Evolutionary conservation across 2,113 vertebrate species (phyloP).

Genomic region (Zosterops pallidus): DNA sequence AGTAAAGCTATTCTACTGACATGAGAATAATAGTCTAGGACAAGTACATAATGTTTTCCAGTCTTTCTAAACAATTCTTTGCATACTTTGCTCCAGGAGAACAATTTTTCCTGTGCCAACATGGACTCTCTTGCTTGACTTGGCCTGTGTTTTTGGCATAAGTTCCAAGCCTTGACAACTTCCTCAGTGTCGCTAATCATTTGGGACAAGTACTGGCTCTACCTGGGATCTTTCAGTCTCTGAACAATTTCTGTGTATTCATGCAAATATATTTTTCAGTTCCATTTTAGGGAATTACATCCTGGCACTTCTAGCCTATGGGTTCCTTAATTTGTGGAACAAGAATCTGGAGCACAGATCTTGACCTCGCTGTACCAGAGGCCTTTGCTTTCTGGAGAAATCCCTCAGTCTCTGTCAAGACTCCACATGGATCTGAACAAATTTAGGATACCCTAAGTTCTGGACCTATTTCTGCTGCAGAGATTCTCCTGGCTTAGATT

Average conservation of each 20-base stretch:
- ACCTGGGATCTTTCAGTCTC: not conserved
- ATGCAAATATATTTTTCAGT: not conserved
- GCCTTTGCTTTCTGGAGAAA: not conserved
- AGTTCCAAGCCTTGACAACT: slow-evolving; percentile 25
- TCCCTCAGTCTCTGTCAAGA: not conserved
- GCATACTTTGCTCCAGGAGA: slow-evolving; percentile 34
- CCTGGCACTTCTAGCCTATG: not conserved
- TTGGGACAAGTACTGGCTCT: slow-evolving; percentile 5
- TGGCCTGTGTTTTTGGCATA: not conserved
- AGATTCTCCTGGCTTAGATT: not conserved
- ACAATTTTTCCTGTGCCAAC: slow-evolving; percentile 1
- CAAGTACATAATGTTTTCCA: slow-evolving; percentile 53
- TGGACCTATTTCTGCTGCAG: not conserved
- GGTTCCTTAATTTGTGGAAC: not conserved
- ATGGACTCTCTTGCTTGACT: slow-evolving; percentile 21
- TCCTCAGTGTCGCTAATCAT: not conserved
- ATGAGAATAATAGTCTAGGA: slow-evolving; percentile 57
- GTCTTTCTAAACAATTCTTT: slow-evolving; percentile 41
- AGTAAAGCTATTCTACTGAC: slow-evolving; percentile 39
- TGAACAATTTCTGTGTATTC: not conserved
- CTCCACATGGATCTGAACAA: not conserved
- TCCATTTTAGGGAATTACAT: not conserved
- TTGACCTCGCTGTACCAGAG: not conserved
- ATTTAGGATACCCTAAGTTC: not conserved
- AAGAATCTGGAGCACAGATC: not conserved